Conservation (phyloP, 2,113 vertebrate species). For the Triplophysa siluroides region DNA sequence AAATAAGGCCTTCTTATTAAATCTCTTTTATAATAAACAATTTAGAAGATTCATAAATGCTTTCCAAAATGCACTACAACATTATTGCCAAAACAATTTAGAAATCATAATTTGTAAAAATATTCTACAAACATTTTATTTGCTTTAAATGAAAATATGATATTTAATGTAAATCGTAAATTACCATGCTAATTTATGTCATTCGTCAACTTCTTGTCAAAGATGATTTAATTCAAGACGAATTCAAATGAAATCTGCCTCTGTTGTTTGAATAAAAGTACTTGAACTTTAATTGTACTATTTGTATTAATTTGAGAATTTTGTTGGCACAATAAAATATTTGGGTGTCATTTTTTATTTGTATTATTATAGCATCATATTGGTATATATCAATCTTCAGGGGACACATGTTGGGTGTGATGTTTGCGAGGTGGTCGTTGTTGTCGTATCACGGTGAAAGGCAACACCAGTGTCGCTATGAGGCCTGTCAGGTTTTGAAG, state of each 20-base stretch:
- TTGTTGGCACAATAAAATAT: not conserved
- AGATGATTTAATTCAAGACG: not conserved
- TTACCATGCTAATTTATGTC: no score
- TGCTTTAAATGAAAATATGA: no score
- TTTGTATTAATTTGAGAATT: not conserved
- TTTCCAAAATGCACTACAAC: no score
- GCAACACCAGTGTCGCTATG: constrained; percentile 19
- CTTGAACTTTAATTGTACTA: not conserved
- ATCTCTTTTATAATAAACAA: no score
- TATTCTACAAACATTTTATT: no score
- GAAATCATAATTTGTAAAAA: no score
- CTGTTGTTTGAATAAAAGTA: not conserved
- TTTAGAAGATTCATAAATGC: not conserved
- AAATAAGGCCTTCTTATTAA: not conserved
- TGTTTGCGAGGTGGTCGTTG: not conserved
- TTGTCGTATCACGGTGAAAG: constrained; percentile 31
- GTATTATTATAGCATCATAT: not conserved
- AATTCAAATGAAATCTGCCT: constrained; percentile 2
- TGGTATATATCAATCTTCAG: not conserved
- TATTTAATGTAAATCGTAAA: not conserved
- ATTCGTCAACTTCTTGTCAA: no score
- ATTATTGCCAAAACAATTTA: no score
- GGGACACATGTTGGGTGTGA: not conserved
- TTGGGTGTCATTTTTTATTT: not conserved
- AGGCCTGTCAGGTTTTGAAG: constrained; percentile 23